These are phyloP conservation scores for Patiria miniata DNA, from an alignment of 35 echinoderm and acorn worm species.

Conservation along the genomic window DNA sequence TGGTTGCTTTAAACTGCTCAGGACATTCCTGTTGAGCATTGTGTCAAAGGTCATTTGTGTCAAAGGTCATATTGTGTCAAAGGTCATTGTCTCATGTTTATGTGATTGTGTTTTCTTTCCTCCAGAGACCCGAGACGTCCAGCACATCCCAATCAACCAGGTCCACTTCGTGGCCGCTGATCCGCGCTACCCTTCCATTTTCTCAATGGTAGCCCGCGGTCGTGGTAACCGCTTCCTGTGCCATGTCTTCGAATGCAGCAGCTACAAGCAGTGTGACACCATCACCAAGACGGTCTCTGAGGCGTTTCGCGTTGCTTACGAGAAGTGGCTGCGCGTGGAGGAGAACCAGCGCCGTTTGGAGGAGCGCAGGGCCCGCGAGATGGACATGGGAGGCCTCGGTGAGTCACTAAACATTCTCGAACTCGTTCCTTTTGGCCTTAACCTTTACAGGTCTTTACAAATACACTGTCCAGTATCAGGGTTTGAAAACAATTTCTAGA, in stretches of 20 bases:
- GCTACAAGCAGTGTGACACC: not conserved
- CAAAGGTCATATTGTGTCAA: too few species aligned
- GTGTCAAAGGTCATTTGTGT: too few species aligned
- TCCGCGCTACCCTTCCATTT: not conserved
- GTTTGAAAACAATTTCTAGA: too few species aligned
- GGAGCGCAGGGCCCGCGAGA: not conserved
- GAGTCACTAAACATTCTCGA: too few species aligned
- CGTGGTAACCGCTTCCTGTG: not conserved
- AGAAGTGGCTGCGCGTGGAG: not conserved
- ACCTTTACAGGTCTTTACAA: too few species aligned
- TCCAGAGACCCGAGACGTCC: not conserved
- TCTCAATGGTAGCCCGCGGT: conserved; percentile 2
- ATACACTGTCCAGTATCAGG: too few species aligned
- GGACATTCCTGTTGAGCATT: too few species aligned
- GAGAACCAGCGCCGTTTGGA: not conserved
- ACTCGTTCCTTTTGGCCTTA: too few species aligned
- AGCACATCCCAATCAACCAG: conserved; percentile 3
- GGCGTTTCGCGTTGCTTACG: not conserved
- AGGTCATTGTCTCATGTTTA: too few species aligned
- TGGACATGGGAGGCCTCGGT: conserved; percentile 19
- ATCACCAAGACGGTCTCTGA: not conserved
- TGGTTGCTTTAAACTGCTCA: too few species aligned
- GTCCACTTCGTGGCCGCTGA: conserved; percentile 7
- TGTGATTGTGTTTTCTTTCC: not conserved
- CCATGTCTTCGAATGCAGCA: conserved; percentile 15